Base-by-base conservation (phyloP, 2,797 vertebrate genomes). In the Serranus cabrilla region DNA sequence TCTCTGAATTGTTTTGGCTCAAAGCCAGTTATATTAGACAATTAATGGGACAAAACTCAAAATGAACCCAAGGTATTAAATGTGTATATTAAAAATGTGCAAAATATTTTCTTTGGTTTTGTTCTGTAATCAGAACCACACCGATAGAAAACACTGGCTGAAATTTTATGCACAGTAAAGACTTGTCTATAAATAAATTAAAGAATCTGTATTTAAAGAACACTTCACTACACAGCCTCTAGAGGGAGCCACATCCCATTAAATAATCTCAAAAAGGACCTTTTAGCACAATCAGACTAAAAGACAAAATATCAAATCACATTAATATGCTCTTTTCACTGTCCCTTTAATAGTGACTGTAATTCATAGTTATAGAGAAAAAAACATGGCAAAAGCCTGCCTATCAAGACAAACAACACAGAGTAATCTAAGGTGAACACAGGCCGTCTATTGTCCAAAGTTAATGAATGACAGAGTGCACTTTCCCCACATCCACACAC, bases 181-280 rank as follows among this genome's bases (percentile, higher is more conserved):
- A 2, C 13, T 16, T n/a, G 11, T 27, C 34, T 69, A 11, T 31
- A 11, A 5, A 6, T 6, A 12, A 11, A 21, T 4, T 1, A n/a
- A n/a, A n/a, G n/a, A n/a, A n/a, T n/a, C n/a, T n/a, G n/a, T n/a
- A n/a, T n/a, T n/a, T n/a, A n/a, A n/a, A n/a, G n/a, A n/a, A n/a
- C 5, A 31, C 8, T 46, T 37, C 21, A 9, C 10, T 27, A 25
- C 18, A 21, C 0, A 14, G 47, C 80, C 90, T 65, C 79, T 82
- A 93, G 94, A 87, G 86, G 93, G 94, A 81, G 87, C 79, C 89
- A 90, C 60, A 85, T 16, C 23, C 71, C 51, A 77, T 64, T 67
- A 67, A 76, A 83, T 78, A 57, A 66, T 34, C 14, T 3, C 23
- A 21, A 0, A 1, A 31, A 1, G 7, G 20, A 55, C 21, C 2